Base-by-base conservation (phyloP, 2,113 vertebrate genomes). In the Sigmodon hispidus region DNA sequence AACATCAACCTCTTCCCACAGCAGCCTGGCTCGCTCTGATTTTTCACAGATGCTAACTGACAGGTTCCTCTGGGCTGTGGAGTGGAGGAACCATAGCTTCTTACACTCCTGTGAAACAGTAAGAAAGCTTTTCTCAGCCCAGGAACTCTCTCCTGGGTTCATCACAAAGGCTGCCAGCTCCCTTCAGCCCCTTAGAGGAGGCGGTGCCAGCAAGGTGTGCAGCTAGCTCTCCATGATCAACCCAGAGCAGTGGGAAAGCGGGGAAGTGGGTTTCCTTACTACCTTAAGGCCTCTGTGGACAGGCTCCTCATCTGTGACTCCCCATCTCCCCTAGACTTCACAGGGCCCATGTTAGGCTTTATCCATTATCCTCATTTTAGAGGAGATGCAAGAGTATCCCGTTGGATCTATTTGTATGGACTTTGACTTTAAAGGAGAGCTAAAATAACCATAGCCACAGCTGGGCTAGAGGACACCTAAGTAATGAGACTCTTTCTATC, bases 341-440 rank as follows among this genome's bases (percentile, higher is more conserved):
- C 48, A 87, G 21, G 59, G 16, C 22, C 11, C 13, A 19, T 6
- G 15, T 16, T 34, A 83, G 45, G 21, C 11, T 40, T 57, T 73
- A 69, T 22, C 22, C 43, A 26, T 26, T 22, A 12, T 2, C 50
- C 67, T 73, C 61, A 65, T 40, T 67, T 86, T 75, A 92, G 79
- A 89, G 69, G 45, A n/a, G 29, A 31, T 52, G 13, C 24, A 67
- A 2, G 65, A 15, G 15, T 6, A 31, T 70, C 80, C 80, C 5
- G 36, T 87, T 17, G 17, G 0, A 0, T 67, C 55, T 59, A 84
- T 24, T 76, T 50, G 75, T 31, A 48, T 50, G 31, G 29, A 80
- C 79, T 80, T 57, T 22, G n/a, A 75, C n/a, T 92, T 92, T 50
- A 59, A 93, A 93, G 81, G 89, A 83, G 34, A 59, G 63, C 75